Conservation (phyloP, 1,140 invertebrate genomes). For the Calliopsis andreniformis region DNA sequence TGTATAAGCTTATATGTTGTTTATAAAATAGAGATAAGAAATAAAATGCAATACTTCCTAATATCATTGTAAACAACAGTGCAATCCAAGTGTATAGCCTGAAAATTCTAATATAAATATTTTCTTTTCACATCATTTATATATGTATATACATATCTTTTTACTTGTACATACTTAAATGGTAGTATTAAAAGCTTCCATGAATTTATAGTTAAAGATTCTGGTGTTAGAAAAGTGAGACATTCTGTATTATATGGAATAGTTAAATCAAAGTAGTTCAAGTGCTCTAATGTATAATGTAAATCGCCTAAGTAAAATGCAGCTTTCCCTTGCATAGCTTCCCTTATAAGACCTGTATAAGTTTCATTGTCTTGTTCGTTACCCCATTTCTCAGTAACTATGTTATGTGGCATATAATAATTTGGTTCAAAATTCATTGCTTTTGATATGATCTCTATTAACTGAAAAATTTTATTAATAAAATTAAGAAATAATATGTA, state of each 20-base stretch:
- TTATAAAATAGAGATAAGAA: slow-evolving; percentile 79
- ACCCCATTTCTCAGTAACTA: slow-evolving; percentile 85
- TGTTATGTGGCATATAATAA: slow-evolving; percentile 85
- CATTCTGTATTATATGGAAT: slow-evolving; percentile 90
- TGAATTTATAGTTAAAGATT: slow-evolving; percentile 88
- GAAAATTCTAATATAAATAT: slow-evolving; percentile 64
- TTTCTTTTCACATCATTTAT: background rate
- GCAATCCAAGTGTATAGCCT: slow-evolving; percentile 85
- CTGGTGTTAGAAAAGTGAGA: slow-evolving; percentile 90
- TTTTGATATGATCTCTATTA: slow-evolving; percentile 85
- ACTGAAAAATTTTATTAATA: slow-evolving; percentile 77
- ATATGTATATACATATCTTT: background rate
- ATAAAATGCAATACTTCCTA: slow-evolving; percentile 83
- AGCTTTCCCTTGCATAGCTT: slow-evolving; percentile 85
- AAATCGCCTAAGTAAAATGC: slow-evolving; percentile 90
- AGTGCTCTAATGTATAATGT: slow-evolving; percentile 86
- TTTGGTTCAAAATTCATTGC: slow-evolving; percentile 86
- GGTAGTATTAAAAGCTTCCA: slow-evolving; percentile 92
- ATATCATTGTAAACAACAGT: slow-evolving; percentile 83
- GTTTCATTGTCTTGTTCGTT: slow-evolving; percentile 82
- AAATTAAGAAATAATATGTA: slow-evolving; percentile 65
- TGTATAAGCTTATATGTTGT: slow-evolving; percentile 73
- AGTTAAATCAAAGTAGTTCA: slow-evolving; percentile 88
- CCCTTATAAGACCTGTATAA: slow-evolving; percentile 87
- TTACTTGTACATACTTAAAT: slow-evolving; percentile 83